Base-by-base conservation (phyloP, 37 sponge, comb jelly and placozoan species). In the Beroe forskalii region DNA sequence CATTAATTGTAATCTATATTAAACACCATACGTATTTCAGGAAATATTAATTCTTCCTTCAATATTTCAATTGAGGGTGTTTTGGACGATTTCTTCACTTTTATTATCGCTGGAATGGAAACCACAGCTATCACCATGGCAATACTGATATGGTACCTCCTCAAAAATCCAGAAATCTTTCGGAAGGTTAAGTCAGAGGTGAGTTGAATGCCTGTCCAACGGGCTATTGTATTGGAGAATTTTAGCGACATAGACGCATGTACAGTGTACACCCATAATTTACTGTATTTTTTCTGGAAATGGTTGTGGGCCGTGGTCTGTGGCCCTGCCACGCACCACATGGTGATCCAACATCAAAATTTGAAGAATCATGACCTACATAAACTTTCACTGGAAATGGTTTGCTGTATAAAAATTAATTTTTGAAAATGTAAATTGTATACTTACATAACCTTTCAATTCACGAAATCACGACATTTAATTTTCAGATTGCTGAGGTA, bases 101-200 rank as follows among this genome's bases (percentile, higher is more conserved):
- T 72, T 39, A 32, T 72, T 19, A 30, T 72, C 1, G 75, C 75
- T 32, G 40, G 40, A 4, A 72, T 72, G 75, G 75, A 72, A 36
- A 72, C 75, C 30, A 72, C 75, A 4, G 40, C 75, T 33, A 37
- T 72, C 28, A 72, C 75, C 12, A 72, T 72, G 75, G 23, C 40
- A 33, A 36, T 20, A 36, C 40, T 37, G 9, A 12, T 72, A 3
- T 37, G 40, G 40, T 12, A 30, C 1, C 38, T 72, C 2, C 39
- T 72, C 9, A 37, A 38, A 72, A 23, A 72, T 30, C 38, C 38
- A 1, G 75, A 72, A 20, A 37, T 72, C 14, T 37, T 30, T 33
- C 40, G 20, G 40, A 32, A 37, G 35, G 75, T 72, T 23, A 30
- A 19, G 6, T 4, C 36, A 1, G 75, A 72, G 75, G 75, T 72